These are phyloP conservation scores for Stenichneumon culpator DNA, from an alignment of 2,888 invertebrate species.

Conservation along the genomic window DNA sequence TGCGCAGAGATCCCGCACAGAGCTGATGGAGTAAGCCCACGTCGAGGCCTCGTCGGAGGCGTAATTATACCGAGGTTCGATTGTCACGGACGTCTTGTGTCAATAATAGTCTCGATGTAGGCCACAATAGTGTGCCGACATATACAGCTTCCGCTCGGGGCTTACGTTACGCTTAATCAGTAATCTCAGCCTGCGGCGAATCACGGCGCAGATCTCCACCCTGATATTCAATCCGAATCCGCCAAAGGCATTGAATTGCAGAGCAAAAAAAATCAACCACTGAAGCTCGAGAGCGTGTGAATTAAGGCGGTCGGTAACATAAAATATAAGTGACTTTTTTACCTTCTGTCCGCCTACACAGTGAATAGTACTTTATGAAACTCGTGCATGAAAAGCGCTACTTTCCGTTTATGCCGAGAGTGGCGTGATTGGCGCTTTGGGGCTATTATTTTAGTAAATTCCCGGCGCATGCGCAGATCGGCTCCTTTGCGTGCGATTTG, in stretches of 20 bases:
- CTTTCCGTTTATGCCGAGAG: too few relatives aligned
- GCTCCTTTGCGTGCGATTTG: too few relatives aligned
- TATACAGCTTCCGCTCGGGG: slow-evolving; percentile 17
- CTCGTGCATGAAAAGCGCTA: too few relatives aligned
- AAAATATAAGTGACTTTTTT: background rate
- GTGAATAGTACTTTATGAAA: too few relatives aligned
- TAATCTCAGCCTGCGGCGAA: slow-evolving; percentile 16
- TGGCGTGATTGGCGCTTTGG: too few relatives aligned
- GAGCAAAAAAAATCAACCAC: background rate
- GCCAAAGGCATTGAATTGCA: background rate
- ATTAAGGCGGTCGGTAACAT: background rate
- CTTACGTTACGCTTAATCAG: slow-evolving; percentile 42
- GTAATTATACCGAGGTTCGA: slow-evolving; percentile 61
- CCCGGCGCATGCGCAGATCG: too few relatives aligned
- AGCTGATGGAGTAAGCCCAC: slow-evolving; percentile 10
- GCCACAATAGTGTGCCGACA: slow-evolving; percentile 26
- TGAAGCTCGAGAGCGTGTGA: background rate
- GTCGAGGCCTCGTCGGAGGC: slow-evolving; percentile 52
- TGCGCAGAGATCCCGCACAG: slow-evolving; percentile 10
- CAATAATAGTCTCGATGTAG: slow-evolving; percentile 55
- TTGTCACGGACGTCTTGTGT: slow-evolving; percentile 59
- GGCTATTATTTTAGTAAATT: too few relatives aligned
- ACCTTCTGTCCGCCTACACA: too few relatives aligned
- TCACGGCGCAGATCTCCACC: background rate
- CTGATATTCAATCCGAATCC: background rate